Conservation (phyloP, 1,140 invertebrate species). For the Cherax quadricarinatus region DNA sequence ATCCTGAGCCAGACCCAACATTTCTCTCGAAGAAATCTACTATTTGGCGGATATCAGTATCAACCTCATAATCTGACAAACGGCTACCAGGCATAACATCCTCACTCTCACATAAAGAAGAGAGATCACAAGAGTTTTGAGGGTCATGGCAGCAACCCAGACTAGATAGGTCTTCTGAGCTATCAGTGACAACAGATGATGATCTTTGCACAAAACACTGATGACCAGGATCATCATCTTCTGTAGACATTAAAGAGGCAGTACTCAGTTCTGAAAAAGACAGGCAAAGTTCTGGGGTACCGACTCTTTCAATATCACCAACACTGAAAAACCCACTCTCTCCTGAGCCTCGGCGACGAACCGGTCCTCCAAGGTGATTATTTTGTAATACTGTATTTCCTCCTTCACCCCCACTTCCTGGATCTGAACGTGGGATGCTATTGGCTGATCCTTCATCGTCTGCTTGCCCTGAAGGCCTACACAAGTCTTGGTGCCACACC, state of each 20-base stretch:
- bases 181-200: slow-evolving; percentile 90
- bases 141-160: slow-evolving; percentile 79
- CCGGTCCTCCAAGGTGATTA: slow-evolving; percentile 78
- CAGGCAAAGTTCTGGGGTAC: slow-evolving; percentile 74
- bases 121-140: slow-evolving; percentile 58
- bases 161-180: slow-evolving; percentile 89
- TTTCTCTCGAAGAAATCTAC: slow-evolving; percentile 91
- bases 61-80: slow-evolving; percentile 50
- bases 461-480: neutral
- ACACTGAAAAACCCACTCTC: slow-evolving; percentile 93
- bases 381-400: slow-evolving; percentile 73
- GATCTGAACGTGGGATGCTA: slow-evolving; percentile 50
- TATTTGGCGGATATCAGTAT: slow-evolving; percentile 86
- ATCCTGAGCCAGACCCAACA: slow-evolving; percentile 55
- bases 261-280: slow-evolving; percentile 74
- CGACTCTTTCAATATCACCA: slow-evolving; percentile 84
- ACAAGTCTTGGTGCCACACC: slow-evolving; percentile 41
- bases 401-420: slow-evolving; percentile 39
- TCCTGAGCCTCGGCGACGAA: slow-evolving; percentile 84
- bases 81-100: slow-evolving; percentile 62
- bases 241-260: slow-evolving; percentile 79
- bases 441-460: slow-evolving; percentile 15
- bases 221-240: slow-evolving; percentile 77
- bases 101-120: slow-evolving; percentile 77
- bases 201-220: slow-evolving; percentile 82